A percentile compares a stretch with the other conserved stretches of the same genome.
These are phyloP conservation scores for Vombatus ursinus DNA, from an alignment of 2,113 vertebrate genomes.

Conservation along the genomic window DNA sequence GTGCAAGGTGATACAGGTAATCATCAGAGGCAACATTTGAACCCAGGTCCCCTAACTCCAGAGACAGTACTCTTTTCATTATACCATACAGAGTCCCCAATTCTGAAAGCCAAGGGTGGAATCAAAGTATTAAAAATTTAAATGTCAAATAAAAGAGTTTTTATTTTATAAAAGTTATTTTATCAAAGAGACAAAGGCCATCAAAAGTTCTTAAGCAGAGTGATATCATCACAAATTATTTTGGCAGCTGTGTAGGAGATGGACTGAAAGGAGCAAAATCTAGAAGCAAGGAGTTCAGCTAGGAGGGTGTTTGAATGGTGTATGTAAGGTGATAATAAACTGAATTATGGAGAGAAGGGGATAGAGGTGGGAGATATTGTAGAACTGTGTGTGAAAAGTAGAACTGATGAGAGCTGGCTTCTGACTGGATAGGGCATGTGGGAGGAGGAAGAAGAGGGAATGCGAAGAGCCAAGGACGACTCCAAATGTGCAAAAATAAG, in stretches of 20 bases:
- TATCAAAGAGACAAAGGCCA: neutral
- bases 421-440: neutral
- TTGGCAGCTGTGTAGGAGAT: neutral
- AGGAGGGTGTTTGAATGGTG: neutral
- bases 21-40: neutral
- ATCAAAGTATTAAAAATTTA: neutral
- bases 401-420: neutral
- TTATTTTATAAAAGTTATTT: neutral
- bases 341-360: neutral
- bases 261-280: neutral
- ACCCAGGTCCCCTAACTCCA: neutral
- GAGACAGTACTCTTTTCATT: neutral
- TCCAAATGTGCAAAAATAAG: neutral
- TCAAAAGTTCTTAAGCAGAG: neutral
- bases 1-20: neutral
- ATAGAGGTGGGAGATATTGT: neutral
- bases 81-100: neutral
- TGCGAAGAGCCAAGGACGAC: neutral
- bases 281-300: neutral
- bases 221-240: neutral
- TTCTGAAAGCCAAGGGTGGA: neutral
- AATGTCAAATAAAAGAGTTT: neutral
- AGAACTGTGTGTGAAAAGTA: neutral
- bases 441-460: neutral
- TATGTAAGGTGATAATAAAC: neutral